Evolutionary conservation across 2,888 invertebrate genomes (phyloP).

Genomic region (Luffia ferchaultella): DNA sequence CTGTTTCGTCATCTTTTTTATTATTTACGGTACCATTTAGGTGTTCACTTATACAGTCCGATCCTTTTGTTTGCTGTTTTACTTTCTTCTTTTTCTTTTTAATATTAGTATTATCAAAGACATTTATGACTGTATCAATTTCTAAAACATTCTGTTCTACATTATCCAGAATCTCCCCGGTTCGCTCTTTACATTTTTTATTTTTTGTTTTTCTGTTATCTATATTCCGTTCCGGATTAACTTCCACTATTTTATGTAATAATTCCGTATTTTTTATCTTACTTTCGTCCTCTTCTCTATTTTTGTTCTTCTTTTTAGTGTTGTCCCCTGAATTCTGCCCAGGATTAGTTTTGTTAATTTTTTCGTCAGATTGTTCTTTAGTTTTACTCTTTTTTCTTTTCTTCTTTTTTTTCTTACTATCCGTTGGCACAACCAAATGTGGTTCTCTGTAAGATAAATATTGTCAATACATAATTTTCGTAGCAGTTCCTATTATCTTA

Average conservation of each 20-base stretch:
- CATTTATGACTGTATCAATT: slow-evolving; percentile 23
- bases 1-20: slow-evolving; percentile 16
- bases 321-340: slow-evolving; percentile 9
- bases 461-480: no score
- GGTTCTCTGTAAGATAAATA: slow-evolving; percentile 43
- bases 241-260: background rate
- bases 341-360: slow-evolving; percentile 19
- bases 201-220: slow-evolving; percentile 8
- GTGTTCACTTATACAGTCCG: no score
- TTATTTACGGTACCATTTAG: no score
- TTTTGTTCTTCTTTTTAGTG: slow-evolving; percentile 19
- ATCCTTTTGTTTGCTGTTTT: slow-evolving; percentile 22
- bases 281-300: slow-evolving; percentile 20
- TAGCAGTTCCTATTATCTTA: no score
- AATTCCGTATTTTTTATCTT: slow-evolving; percentile 2
- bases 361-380: slow-evolving; percentile 10
- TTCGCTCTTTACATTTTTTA: slow-evolving; percentile 17
- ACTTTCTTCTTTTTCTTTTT: slow-evolving; percentile 24
- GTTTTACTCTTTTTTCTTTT: slow-evolving; percentile 47
- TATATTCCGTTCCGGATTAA: no score
- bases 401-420: slow-evolving; percentile 38
- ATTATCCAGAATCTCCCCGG: no score
- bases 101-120: slow-evolving; percentile 8
- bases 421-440: slow-evolving; percentile 34
- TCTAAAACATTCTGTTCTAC: no score